Evolutionary conservation across 1,140 invertebrate species (phyloP), one percentile per base, ranked within the genome.

Genomic region (Cephus cinctus): DNA sequence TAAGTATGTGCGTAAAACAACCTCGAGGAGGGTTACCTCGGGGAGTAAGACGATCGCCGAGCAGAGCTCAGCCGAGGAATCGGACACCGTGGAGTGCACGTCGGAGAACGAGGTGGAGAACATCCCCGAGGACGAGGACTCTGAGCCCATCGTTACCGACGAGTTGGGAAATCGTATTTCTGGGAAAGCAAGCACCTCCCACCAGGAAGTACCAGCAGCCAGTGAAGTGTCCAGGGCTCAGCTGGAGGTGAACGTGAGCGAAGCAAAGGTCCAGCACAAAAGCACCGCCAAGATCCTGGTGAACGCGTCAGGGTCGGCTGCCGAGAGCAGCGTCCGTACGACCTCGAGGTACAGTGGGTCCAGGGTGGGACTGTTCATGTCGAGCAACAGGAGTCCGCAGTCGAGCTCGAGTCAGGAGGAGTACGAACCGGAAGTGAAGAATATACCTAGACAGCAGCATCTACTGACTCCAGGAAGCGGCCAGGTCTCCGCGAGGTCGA

Each of bases 331-430:
- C n/a, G n/a, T n/a, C n/a, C n/a, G 14, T 15, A 8, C 14, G 6
- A 15, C 34, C 14, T 36, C 71, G 35, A 69, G 69, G 21, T 71
- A 73, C 45, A 70, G 76, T 32, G 75, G 67, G 51, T 73, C 76
- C 20, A 75, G 80, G 36, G 67, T 79, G 27, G 79, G 78, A 35
- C 69, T 82, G 8, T 78, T 81, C 16, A 77, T 78, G 6, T 78
- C 78, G 55, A 65, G 80, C 6, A 83, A 77, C 42, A 80, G 81
- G 34, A 85, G 83, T 48, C 83, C 84, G 0, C 82, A 85, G 30
- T 86, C 84, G 0, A 86, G 84, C 54, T 86, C 83, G 9, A 85
- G 83, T 34, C 84, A 86, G 59, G 85, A 87, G 57, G 85, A 87
- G 39, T 85, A 85, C 53, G 84, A 83, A 30, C 75, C 77, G 0